Conservation (phyloP, 2,797 vertebrate species). For the Tapirus indicus region DNA sequence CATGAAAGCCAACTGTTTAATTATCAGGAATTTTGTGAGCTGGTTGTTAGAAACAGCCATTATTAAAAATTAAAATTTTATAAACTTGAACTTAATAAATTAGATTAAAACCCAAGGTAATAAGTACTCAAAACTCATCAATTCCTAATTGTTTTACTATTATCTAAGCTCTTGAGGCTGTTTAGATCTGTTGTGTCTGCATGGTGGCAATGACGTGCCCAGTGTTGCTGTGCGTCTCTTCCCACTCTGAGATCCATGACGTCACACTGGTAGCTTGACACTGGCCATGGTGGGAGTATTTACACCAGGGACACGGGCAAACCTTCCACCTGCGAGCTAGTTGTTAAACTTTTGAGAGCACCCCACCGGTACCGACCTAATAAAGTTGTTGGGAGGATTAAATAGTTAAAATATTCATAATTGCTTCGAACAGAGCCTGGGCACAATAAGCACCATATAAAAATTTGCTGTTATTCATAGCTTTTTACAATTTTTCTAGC, state of each 20-base stretch:
- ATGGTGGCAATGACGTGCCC: background rate
- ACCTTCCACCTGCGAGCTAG: background rate
- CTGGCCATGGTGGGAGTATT: background rate
- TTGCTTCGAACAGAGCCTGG: background rate
- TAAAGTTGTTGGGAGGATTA: background rate
- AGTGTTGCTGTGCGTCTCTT: background rate
- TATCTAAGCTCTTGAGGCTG: background rate
- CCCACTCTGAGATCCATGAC: background rate
- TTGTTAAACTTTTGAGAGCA: background rate
- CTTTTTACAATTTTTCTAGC: slow-evolving; percentile 11
- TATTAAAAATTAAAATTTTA: slow-evolving; percentile 64
- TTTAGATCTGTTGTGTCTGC: background rate
- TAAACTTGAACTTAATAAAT: slow-evolving; percentile 8
- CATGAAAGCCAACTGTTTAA: background rate
- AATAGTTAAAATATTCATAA: background rate
- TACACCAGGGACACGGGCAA: background rate
- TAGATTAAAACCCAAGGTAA: slow-evolving; percentile 49
- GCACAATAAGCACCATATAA: background rate
- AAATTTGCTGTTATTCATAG: background rate
- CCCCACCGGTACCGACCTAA: background rate
- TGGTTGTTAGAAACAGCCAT: background rate
- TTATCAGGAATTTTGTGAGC: background rate
- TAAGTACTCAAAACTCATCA: background rate
- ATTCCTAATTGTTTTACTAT: background rate
- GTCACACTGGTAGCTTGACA: background rate